Evolutionary conservation across 2,888 invertebrate genomes (phyloP).

Genomic region (Serripes groenlandicus): DNA sequence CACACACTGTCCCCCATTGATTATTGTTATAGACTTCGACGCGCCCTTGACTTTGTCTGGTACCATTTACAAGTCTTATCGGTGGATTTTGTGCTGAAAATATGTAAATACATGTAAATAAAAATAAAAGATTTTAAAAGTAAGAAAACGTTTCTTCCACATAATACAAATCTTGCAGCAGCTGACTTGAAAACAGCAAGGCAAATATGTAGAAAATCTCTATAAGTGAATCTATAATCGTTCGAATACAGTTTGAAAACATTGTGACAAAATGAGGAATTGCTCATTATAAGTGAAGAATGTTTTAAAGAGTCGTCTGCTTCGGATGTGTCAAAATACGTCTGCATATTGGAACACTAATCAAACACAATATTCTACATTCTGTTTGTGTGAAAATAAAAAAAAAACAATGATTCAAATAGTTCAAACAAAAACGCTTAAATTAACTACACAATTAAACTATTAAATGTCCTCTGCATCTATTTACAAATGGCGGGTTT

Average conservation of each 20-base stretch:
- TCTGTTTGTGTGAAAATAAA: not conserved
- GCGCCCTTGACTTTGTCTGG: conserved; percentile 46
- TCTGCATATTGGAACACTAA: not conserved
- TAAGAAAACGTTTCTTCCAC: too few relatives aligned
- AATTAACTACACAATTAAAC: not conserved
- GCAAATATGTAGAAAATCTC: too few relatives aligned
- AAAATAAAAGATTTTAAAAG: too few relatives aligned
- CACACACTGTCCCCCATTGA: conserved; percentile 67
- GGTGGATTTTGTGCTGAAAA: too few relatives aligned
- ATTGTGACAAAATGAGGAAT: not conserved
- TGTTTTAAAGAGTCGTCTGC: not conserved
- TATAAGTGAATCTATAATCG: not conserved
- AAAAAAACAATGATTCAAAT: not conserved
- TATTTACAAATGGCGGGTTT: not conserved
- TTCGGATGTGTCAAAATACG: not conserved
- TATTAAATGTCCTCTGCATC: not conserved
- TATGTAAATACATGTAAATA: too few relatives aligned
- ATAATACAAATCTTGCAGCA: too few relatives aligned
- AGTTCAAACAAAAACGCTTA: not conserved
- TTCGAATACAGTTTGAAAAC: not conserved
- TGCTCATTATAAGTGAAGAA: not conserved
- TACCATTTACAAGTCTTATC: conserved; percentile 52
- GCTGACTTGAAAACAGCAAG: too few relatives aligned
- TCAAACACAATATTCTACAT: not conserved
- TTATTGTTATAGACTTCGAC: conserved; percentile 57